Evolutionary conservation across 2,888 invertebrate species (phyloP).

Genomic region (Dolomedes plantarius): DNA sequence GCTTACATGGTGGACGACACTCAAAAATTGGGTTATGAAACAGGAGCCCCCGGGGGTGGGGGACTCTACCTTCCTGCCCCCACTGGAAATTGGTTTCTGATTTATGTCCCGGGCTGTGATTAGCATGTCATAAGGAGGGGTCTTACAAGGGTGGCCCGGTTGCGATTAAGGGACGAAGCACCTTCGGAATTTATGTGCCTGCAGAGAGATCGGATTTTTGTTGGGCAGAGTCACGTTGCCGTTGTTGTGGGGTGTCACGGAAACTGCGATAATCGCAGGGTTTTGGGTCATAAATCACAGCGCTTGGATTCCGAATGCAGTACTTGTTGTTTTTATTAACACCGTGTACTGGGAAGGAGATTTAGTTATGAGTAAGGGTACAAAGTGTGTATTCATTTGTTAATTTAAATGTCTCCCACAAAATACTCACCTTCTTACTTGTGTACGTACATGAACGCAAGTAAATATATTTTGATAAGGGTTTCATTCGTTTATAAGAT

Average conservation of each 20-base stretch:
- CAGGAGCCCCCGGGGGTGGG: slow-evolving; percentile 4
- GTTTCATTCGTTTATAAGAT: too few relatives aligned
- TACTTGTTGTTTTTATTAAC: too few relatives aligned
- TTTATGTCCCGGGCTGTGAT: slow-evolving; percentile 46
- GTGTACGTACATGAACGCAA: too few relatives aligned
- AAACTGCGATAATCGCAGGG: background rate
- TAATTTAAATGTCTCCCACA: too few relatives aligned
- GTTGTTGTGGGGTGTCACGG: background rate
- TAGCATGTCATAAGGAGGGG: slow-evolving; percentile 49
- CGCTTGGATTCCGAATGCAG: background rate
- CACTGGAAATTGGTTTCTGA: slow-evolving; percentile 45
- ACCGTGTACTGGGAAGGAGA: too few relatives aligned
- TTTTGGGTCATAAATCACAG: background rate
- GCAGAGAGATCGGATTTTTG: background rate
- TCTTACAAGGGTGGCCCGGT: slow-evolving; percentile 2
- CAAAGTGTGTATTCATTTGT: too few relatives aligned
- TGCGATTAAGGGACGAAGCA: slow-evolving; percentile 6
- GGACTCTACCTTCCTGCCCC: background rate
- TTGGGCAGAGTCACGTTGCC: background rate
- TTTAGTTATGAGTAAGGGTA: too few relatives aligned
- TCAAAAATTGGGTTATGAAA: slow-evolving; percentile 49
- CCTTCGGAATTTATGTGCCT: slow-evolving; percentile 2
- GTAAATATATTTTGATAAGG: too few relatives aligned
- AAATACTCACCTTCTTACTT: too few relatives aligned
- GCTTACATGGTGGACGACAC: slow-evolving; percentile 28